Evolutionary conservation across 2,113 vertebrate genomes (phyloP), one percentile per base, ranked within the genome.

Genomic region (Cochlearius cochlearius): DNA sequence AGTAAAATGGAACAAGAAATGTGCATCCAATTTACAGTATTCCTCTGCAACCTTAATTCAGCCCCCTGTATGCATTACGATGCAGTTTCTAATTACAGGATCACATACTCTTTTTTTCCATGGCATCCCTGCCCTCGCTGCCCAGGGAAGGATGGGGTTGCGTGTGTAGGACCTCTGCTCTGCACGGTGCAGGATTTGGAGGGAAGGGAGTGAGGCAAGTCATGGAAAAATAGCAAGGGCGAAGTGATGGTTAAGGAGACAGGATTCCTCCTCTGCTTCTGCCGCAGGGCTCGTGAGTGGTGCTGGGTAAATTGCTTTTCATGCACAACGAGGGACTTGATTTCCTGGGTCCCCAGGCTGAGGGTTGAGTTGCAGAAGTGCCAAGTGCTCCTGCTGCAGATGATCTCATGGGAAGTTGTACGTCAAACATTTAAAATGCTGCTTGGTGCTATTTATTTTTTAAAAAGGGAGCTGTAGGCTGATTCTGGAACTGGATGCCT

Each of bases 11-110:
- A 96, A 76, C 69, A 60, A 95, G 69, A 93, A 96, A 97, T 97
- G 93, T 96, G 96, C 87, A 93, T 97, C 53, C 85, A 94, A 97
- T 97, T 97, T 97, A 76, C 83, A 86, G 26, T 95, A 86, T 91
- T 95, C 77, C 80, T 95, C 89, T 87, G 86, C 84, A 97, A 69
- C 76, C 74, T 94, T 94, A 95, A 85, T 96, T 96, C 84, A 83
- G 90, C 71, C 87, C 71, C 59, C 29, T 55, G 50, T 49, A 43
- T 39, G 58, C 0, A 0, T 89, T 92, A 82, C 0, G 0, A n/a
- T 75, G 81, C 69, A 6, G 49, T 85, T 91, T 66, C 50, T 95
- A 69, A 73, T 87, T 81, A 85, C 0, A 1, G 68, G 87, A 36
- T 85, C 34, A 3, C 6, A 1, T 18, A 5, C 6, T 36, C 5